phyloP scores from a whole-genome alignment of 2,888 invertebrate genomes.

The Campoplex nolae region DNA sequence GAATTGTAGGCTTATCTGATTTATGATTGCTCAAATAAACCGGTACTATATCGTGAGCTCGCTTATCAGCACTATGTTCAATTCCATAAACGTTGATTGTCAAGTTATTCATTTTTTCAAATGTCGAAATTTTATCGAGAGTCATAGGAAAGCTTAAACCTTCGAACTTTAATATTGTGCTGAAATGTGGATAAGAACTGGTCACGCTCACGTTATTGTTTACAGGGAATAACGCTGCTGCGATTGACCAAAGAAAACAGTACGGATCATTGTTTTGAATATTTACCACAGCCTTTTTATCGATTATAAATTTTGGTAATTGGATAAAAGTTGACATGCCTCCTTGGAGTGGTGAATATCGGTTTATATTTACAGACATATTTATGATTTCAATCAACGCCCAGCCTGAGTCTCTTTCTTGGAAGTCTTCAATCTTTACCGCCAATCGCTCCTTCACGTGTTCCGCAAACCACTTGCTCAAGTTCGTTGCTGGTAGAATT shows the following conservation, averaged over 20 bases:
- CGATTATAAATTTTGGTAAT: conserved; percentile 43
- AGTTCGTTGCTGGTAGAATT: background rate
- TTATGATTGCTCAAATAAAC: conserved; percentile 58
- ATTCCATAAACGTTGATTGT: conserved; percentile 68
- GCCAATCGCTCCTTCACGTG: no score
- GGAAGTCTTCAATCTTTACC: conserved; percentile 64
- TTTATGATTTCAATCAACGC: conserved; percentile 67
- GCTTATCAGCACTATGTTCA: background rate
- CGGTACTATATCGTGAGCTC: conserved; percentile 59
- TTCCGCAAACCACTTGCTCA: background rate
- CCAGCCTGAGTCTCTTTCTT: conserved; percentile 68
- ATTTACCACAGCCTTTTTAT: no score
- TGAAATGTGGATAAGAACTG: conserved; percentile 67
- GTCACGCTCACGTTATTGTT: conserved; percentile 31
- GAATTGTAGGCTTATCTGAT: conserved; percentile 53
- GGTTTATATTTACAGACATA: conserved; percentile 68
- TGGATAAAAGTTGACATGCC: background rate
- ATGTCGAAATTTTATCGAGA: no score
- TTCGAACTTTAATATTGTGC: conserved; percentile 64
- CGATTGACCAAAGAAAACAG: conserved; percentile 70
- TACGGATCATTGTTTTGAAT: conserved; percentile 69
- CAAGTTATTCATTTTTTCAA: conserved; percentile 67
- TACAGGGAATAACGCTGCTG: conserved; percentile 67
- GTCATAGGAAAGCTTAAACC: no score
- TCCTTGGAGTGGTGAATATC: conserved; percentile 63